These are phyloP conservation scores for Dendrocincla tyrannina DNA, from an alignment of 2,797 vertebrate genomes.

Conservation along the genomic window DNA sequence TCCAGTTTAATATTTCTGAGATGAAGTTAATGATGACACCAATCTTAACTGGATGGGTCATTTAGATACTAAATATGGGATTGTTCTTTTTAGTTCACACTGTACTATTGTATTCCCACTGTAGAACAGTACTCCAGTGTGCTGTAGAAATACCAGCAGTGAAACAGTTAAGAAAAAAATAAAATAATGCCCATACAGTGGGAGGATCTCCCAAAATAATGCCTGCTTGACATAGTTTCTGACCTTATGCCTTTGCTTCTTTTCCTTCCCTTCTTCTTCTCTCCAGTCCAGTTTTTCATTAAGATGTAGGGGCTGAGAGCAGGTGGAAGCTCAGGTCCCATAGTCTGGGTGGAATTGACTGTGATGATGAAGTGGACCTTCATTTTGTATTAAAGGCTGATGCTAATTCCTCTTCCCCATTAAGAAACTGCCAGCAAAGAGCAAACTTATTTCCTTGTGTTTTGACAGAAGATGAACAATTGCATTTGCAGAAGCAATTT, in stretches of 20 bases:
- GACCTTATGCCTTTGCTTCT: background rate
- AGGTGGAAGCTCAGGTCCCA: background rate
- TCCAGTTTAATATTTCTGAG: background rate
- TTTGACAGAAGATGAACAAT: slow-evolving; percentile 59
- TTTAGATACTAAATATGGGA: background rate
- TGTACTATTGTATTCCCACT: background rate
- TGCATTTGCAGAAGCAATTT: slow-evolving; percentile 56
- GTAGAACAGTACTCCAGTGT: background rate
- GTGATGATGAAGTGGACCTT: slow-evolving; percentile 20
- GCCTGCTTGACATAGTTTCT: background rate
- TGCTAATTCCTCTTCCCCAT: slow-evolving; percentile 45
- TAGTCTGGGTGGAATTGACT: background rate
- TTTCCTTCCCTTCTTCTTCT: background rate
- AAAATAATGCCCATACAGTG: background rate
- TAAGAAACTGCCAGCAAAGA: slow-evolving; percentile 44
- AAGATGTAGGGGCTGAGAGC: background rate
- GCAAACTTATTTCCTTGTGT: slow-evolving; percentile 54
- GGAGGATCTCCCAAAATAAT: background rate
- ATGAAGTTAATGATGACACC: background rate
- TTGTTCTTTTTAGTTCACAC: background rate
- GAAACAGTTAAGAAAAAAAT: background rate
- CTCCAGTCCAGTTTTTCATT: background rate
- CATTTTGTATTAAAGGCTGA: slow-evolving; percentile 13
- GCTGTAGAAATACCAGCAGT: background rate
- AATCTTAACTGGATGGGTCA: background rate